Conservation (phyloP, 1,140 invertebrate species). For the fruit fly (Drosophila melanogaster) region Release_6_plus_ISO1_MT NT_033777.3:27477001-27477500, state of each 20-base stretch:
- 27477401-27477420: conserved; percentile 58
- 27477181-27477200: too few relatives aligned
- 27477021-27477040: conserved; percentile 14
- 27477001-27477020: conserved; percentile 38
- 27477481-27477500: conserved; percentile 15
- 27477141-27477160: background rate
- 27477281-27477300: too few relatives aligned
- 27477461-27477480: conserved; percentile 37
- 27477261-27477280: too few relatives aligned
- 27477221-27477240: too few relatives aligned
- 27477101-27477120: background rate
- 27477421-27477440: conserved; percentile 45
- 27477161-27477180: background rate
- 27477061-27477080: background rate
- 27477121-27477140: background rate
- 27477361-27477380: conserved; percentile 3
- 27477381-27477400: conserved; percentile 18
- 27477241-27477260: too few relatives aligned
- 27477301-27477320: background rate
- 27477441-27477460: conserved; percentile 24
- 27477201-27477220: too few relatives aligned
- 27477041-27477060: conserved; percentile 10
- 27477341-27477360: background rate
- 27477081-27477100: background rate
- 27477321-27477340: background rate